Base-by-base conservation (phyloP, 2,888 invertebrate species). In the Cheiracanthium punctorium region DNA sequence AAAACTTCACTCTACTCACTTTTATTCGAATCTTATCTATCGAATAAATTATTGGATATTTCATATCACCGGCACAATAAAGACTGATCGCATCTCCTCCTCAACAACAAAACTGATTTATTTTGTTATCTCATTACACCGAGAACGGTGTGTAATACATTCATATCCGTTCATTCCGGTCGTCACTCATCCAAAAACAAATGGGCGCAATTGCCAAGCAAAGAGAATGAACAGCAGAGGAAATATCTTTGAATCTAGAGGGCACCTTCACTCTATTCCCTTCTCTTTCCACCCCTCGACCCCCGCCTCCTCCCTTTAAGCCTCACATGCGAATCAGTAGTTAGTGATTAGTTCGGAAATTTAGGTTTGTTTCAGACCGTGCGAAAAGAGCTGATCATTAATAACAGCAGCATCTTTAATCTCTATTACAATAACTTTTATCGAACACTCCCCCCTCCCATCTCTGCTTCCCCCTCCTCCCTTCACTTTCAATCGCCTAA, bases 291-390 rank as follows among this genome's bases (percentile, higher is more conserved):
- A n/a, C n/a, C n/a, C n/a, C n/a, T n/a, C n/a, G n/a, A 67, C 30
- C 80, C 80, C 29, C 29, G 28, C 29, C 28, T 65, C 69, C 69
- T 32, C 14, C 29, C 73, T 69, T 64, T 74, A 65, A 74, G 69
- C 69, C 69, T 73, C 73, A 81, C 12, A 37, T 7, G 41, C 32
- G 81, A 74, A 69, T 20, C 33, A 52, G 30, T 43, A 73, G 65
- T 74, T 81, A 69, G 67, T 52, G 81, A 81, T 81, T 74, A 80
- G 73, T 37, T 80, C 28, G 33, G 33, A 37, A 69, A 69, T 69
- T 32, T 20, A 33, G 33, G 32, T 33, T 69, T 69, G 69, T 69
- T 33, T 69, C 33, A n/a, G 20, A 37, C 33, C 32, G 14, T 67
- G 67, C 30, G 17, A 32, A 64, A 14, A 24, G 17, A 2, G 17